phyloP scores from a whole-genome alignment of 35 echinoderm and acorn worm genomes.

The Ophioderma brevispina region DNA sequence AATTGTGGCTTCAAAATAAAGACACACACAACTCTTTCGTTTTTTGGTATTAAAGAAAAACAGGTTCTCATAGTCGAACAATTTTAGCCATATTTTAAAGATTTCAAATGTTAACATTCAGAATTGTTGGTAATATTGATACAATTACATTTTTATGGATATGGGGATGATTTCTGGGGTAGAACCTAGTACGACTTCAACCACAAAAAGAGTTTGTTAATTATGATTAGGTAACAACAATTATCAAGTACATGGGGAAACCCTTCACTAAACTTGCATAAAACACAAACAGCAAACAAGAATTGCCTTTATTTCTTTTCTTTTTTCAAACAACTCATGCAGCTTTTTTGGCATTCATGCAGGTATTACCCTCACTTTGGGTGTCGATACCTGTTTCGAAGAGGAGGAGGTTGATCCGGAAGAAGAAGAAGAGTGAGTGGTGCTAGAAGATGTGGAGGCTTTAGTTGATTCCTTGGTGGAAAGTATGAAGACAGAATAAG shows the following conservation, averaged over 20 bases:
- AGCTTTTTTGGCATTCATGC: not conserved
- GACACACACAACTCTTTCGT: too few relatives aligned
- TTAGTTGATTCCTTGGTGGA: conserved; percentile 35
- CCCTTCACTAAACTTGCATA: not conserved
- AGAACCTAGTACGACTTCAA: too few relatives aligned
- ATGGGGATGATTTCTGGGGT: too few relatives aligned
- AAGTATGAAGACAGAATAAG: not conserved
- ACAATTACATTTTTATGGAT: too few relatives aligned
- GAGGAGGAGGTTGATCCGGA: conserved; percentile 27
- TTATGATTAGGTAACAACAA: not conserved
- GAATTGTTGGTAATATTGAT: too few relatives aligned
- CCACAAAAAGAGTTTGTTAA: not conserved
- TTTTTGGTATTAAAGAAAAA: too few relatives aligned
- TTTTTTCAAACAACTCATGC: not conserved
- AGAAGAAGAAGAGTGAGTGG: conserved; percentile 42
- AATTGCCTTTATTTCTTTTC: not conserved
- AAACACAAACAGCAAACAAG: not conserved
- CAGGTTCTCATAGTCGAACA: too few relatives aligned
- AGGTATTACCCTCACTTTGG: conserved; percentile 1
- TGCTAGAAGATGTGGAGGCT: conserved; percentile 27
- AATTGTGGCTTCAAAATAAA: too few relatives aligned
- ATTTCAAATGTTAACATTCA: too few relatives aligned
- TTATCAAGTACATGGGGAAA: not conserved
- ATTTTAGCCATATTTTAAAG: too few relatives aligned
- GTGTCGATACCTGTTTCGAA: conserved; percentile 32